These are phyloP conservation scores for Rutilus rutilus DNA, from an alignment of 2,113 vertebrate genomes.

Conservation along the genomic window DNA sequence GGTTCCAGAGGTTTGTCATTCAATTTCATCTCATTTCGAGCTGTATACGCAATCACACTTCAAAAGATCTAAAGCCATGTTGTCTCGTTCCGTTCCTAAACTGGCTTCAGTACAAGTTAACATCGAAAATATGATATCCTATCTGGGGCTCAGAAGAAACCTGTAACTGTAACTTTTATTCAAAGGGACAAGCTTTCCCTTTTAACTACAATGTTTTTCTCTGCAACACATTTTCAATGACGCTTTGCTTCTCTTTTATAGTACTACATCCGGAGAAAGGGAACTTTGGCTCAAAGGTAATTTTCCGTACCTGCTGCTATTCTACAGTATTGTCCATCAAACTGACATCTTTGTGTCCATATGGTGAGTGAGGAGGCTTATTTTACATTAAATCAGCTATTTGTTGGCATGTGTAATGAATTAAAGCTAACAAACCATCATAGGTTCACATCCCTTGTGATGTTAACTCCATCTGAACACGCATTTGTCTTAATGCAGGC, in stretches of 20 bases:
- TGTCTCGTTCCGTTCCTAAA: not conserved
- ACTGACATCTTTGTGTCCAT: not conserved
- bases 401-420: slow-evolving; percentile 11
- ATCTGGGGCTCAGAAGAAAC: not conserved
- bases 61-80: not conserved
- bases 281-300: not conserved
- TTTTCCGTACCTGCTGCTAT: not conserved
- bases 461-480: slow-evolving; percentile 2
- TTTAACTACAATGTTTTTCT: not conserved
- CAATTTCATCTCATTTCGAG: not conserved
- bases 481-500: slow-evolving; percentile 43
- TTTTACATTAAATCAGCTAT: slow-evolving; percentile 3
- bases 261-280: not conserved
- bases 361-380: not conserved
- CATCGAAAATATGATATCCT: not conserved
- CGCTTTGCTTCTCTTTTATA: not conserved
- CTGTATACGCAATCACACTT: not conserved
- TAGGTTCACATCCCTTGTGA: slow-evolving; percentile 18
- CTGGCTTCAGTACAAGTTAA: not conserved
- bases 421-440: slow-evolving; percentile 38
- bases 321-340: slow-evolving; percentile 7
- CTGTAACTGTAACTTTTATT: not conserved
- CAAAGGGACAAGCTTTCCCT: not conserved
- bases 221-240: not conserved
- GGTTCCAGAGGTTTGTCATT: slow-evolving; percentile 11